phyloP scores from a whole-genome alignment of 1,140 invertebrate genomes.

The Ephestia elutella region DNA sequence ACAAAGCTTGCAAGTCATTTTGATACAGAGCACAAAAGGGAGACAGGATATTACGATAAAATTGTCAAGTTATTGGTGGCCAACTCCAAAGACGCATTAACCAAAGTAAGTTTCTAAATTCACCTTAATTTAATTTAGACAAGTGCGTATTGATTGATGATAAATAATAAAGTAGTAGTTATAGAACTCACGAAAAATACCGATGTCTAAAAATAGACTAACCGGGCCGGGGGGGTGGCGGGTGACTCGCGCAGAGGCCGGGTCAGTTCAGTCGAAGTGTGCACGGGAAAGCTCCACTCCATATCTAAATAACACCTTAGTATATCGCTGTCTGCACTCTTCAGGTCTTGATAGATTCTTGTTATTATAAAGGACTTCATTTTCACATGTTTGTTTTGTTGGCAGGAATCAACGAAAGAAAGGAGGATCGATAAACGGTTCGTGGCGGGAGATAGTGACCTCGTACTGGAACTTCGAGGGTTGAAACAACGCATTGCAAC shows the following conservation, averaged over 20 bases:
- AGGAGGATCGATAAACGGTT: conserved; percentile 75
- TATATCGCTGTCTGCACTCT: conserved; percentile 16
- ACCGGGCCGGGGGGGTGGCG: conserved; percentile 62
- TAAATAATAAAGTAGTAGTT: conserved; percentile 15
- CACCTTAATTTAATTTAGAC: not conserved
- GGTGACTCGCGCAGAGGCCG: conserved; percentile 61
- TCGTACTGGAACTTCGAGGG: conserved; percentile 75
- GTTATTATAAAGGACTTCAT: not conserved
- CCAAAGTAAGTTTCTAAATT: conserved; percentile 40
- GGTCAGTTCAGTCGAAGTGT: conserved; percentile 58
- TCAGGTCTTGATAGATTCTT: not conserved
- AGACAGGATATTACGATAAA: conserved; percentile 65
- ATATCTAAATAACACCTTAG: conserved; percentile 40
- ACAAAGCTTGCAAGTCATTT: conserved; percentile 28
- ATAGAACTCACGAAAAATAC: conserved; percentile 32
- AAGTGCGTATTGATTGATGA: not conserved
- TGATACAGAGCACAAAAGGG: conserved; percentile 29
- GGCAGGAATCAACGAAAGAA: conserved; percentile 40
- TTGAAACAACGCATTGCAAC: conserved; percentile 75
- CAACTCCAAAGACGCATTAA: conserved; percentile 43
- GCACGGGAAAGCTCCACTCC: conserved; percentile 26
- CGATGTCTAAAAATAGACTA: conserved; percentile 68
- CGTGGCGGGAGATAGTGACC: conserved; percentile 73
- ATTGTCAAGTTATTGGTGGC: conserved; percentile 65
- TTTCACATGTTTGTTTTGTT: conserved; percentile 19